Evolutionary conservation across 35 echinoderm and acorn worm species (phyloP).

Genomic region (Apostichopus californicus): DNA sequence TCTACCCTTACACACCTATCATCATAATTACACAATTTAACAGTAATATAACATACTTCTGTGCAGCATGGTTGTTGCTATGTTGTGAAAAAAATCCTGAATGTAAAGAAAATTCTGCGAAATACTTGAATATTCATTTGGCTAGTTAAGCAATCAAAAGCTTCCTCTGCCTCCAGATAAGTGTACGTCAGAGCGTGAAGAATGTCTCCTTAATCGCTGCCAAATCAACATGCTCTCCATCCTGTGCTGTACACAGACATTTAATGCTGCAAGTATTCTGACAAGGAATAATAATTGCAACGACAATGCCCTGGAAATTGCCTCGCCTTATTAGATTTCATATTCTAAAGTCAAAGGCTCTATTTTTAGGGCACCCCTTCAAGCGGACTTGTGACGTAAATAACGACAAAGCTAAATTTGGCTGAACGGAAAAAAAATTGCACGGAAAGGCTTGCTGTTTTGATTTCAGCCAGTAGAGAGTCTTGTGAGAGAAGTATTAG

Average conservation of each 20-base stretch:
- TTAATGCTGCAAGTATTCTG: slow-evolving; percentile 8
- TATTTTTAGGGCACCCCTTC: slow-evolving; percentile 45
- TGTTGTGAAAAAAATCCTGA: neutral
- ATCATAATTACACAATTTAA: too few species aligned
- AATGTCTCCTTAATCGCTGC: slow-evolving; percentile 7
- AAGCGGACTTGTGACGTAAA: slow-evolving; percentile 28
- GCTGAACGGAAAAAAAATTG: neutral
- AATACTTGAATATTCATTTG: slow-evolving; percentile 13
- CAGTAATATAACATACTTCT: neutral
- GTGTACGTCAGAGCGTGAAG: neutral
- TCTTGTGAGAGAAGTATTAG: neutral
- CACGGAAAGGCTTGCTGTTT: neutral
- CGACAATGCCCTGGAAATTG: slow-evolving; percentile 50
- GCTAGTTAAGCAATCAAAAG: slow-evolving; percentile 2
- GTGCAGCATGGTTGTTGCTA: neutral
- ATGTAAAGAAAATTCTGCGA: neutral
- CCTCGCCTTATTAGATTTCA: slow-evolving; percentile 37
- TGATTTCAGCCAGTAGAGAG: neutral
- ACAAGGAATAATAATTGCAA: slow-evolving; percentile 23
- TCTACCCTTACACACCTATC: too few species aligned
- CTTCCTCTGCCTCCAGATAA: neutral
- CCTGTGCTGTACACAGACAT: slow-evolving; percentile 16
- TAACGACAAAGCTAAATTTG: neutral
- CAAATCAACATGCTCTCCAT: slow-evolving; percentile 8
- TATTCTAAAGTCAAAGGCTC: slow-evolving; percentile 40